These are phyloP conservation scores for Puma concolor DNA, from an alignment of 2,113 vertebrate genomes.

Conservation along the genomic window DNA sequence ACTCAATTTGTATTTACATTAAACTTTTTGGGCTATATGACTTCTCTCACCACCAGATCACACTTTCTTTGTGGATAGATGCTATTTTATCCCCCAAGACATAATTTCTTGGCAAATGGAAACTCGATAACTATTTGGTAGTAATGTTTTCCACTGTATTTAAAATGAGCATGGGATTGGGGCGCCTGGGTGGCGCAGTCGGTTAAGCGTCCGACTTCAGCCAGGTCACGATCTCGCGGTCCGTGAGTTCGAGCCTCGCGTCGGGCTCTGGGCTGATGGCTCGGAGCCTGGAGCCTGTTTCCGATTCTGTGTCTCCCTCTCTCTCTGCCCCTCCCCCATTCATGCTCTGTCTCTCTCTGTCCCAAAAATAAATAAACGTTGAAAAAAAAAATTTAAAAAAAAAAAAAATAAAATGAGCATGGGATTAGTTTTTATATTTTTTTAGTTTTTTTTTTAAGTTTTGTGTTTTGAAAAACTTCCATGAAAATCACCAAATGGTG, in stretches of 20 bases:
- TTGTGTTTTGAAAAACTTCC: slow-evolving; percentile 28
- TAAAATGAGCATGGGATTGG: background rate
- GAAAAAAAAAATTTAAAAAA: no score
- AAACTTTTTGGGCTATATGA: background rate
- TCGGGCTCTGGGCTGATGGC: no score
- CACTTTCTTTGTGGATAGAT: background rate
- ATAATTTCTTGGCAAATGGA: background rate
- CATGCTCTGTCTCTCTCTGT: no score
- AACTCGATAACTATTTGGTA: background rate
- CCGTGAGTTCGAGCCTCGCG: no score
- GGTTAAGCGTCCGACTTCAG: no score
- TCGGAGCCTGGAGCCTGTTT: no score
- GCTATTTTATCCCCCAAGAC: background rate
- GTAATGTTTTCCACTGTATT: slow-evolving; percentile 2
- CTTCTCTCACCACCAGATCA: background rate
- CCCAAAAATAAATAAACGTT: no score
- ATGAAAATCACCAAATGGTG: background rate
- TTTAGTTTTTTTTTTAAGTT: background rate
- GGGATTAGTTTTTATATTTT: background rate
- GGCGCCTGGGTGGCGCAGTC: no score
- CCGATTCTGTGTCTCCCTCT: no score
- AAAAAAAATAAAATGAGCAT: background rate
- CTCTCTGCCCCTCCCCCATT: no score
- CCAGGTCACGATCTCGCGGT: no score
- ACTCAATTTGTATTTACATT: slow-evolving; percentile 12